Conservation (phyloP, 2,113 vertebrate genomes). For the Lophius piscatorius region DNA sequence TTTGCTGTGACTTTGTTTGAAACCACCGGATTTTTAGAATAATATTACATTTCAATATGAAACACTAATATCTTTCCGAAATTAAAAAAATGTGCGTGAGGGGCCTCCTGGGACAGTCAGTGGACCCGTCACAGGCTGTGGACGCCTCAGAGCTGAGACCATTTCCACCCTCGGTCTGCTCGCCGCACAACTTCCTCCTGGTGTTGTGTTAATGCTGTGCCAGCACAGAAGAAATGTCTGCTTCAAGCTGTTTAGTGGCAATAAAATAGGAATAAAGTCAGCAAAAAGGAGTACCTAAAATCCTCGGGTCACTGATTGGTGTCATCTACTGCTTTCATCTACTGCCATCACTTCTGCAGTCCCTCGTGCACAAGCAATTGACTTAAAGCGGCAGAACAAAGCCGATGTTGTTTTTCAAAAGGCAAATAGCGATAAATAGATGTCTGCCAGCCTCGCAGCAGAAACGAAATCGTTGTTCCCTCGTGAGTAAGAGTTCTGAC, state of each 20-base stretch:
- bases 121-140: slow-evolving; percentile 1
- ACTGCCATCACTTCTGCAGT: slow-evolving; percentile 20
- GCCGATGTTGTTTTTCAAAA: background rate
- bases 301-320: background rate
- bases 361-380: background rate
- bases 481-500: slow-evolving; percentile 2
- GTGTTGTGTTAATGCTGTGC: slow-evolving; percentile 20
- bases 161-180: background rate
- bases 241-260: slow-evolving; percentile 18
- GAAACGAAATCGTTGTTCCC: slow-evolving; percentile 5
- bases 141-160: slow-evolving; percentile 15
- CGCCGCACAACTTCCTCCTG: slow-evolving; percentile 9
- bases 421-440: background rate
- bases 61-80: no score
- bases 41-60: no score
- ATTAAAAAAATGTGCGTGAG: background rate
- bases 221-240: slow-evolving; percentile 30
- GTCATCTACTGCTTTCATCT: slow-evolving; percentile 8
- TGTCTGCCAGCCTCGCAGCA: background rate
- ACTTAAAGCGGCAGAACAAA: slow-evolving; percentile 4
- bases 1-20: no score
- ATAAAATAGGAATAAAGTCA: slow-evolving; percentile 24
- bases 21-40: no score
- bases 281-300: slow-evolving; percentile 10
- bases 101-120: slow-evolving; percentile 11